Evolutionary conservation across 1,140 invertebrate genomes (phyloP).

Genomic region (Melanaphis sacchari): DNA sequence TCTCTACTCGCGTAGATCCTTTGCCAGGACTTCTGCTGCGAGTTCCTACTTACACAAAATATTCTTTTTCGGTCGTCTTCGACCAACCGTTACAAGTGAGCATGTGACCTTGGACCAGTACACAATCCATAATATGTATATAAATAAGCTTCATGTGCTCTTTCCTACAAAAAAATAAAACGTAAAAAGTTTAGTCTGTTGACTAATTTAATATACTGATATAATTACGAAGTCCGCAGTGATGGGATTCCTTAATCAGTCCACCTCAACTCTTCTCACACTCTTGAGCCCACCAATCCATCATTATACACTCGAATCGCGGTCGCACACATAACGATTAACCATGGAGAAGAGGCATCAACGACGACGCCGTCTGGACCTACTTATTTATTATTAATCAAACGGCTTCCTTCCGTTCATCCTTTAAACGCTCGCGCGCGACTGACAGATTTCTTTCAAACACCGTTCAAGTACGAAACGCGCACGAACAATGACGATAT

Average conservation of each 20-base stretch:
- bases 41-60: not conserved
- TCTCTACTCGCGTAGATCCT: not conserved
- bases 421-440: not conserved
- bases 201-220: not conserved
- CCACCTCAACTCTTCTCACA: no score
- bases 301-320: slow-evolving; percentile 27
- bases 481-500: slow-evolving; percentile 19
- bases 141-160: not conserved
- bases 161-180: not conserved
- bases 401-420: not conserved
- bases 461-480: slow-evolving; percentile 15
- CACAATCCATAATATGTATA: not conserved
- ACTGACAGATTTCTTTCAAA: slow-evolving; percentile 50
- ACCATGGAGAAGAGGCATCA: not conserved
- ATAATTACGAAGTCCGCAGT: not conserved
- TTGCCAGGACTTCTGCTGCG: not conserved
- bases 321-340: not conserved
- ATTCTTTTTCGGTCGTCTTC: not conserved
- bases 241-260: not conserved
- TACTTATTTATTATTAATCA: slow-evolving; percentile 39
- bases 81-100: not conserved
- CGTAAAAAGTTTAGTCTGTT: not conserved
- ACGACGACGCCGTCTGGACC: not conserved
- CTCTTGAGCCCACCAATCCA: not conserved
- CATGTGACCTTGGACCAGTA: not conserved